phyloP scores from a whole-genome alignment of 2,888 invertebrate species.

The Temnothorax unifasciatus region DNA sequence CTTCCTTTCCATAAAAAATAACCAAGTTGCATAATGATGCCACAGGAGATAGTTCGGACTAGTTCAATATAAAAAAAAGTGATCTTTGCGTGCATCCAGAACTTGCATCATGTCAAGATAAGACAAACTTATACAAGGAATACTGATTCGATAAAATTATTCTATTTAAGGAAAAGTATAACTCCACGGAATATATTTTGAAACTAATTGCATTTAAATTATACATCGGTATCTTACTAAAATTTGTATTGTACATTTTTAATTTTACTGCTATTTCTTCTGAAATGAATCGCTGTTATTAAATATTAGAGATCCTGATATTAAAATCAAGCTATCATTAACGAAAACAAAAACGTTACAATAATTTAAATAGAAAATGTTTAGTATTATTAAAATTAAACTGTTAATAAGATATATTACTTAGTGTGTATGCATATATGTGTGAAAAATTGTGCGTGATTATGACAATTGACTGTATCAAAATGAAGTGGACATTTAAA shows the following conservation, averaged over 20 bases:
- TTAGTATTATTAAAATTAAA: not conserved
- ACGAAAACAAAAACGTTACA: not conserved
- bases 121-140: not conserved
- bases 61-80: conserved; percentile 34
- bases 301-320: not conserved
- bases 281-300: not conserved
- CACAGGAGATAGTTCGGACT: conserved; percentile 46
- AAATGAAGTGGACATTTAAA: not conserved
- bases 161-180: not conserved
- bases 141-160: not conserved
- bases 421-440: not conserved
- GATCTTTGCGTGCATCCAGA: not conserved
- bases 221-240: not conserved
- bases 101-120: conserved; percentile 7
- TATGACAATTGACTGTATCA: not conserved
- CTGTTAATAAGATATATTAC: not conserved
- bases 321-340: not conserved
- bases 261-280: not conserved
- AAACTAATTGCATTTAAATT: not conserved
- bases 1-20: conserved; percentile 55
- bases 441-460: not conserved
- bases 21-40: conserved; percentile 46
- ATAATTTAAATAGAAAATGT: not conserved
- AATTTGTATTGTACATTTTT: not conserved
- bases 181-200: not conserved